A percentile compares a stretch with the other conserved stretches of the same genome.
phyloP scores from a whole-genome alignment of 2,888 invertebrate genomes.

The Epistrophe grossulariae region DNA sequence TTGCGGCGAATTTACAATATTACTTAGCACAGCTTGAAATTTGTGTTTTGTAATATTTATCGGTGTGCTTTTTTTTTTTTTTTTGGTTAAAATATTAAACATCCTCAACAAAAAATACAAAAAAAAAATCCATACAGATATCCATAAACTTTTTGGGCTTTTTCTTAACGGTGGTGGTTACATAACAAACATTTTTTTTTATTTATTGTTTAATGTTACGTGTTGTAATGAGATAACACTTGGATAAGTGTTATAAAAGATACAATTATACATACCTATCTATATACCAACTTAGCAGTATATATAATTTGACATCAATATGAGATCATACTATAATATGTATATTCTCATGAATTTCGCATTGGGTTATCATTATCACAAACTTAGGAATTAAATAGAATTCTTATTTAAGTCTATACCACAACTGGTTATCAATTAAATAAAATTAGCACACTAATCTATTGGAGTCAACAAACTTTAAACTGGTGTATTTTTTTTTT shows the following conservation, averaged over 20 bases:
- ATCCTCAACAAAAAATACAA: neutral
- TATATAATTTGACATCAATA: conserved; percentile 24
- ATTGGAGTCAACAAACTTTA: conserved; percentile 73
- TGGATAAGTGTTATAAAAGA: conserved; percentile 14
- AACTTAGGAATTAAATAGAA: conserved; percentile 7
- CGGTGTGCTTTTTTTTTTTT: neutral
- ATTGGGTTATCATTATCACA: neutral
- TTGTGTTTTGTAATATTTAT: conserved; percentile 69
- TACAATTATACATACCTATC: neutral
- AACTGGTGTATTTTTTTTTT: conserved; percentile 56
- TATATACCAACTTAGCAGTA: neutral
- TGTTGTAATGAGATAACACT: conserved; percentile 47
- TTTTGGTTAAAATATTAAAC: conserved; percentile 26
- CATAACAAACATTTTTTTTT: conserved; percentile 44
- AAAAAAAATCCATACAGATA: too few relatives aligned
- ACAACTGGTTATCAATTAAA: conserved; percentile 72
- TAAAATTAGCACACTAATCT: conserved; percentile 72
- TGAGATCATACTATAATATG: conserved; percentile 13
- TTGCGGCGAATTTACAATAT: conserved; percentile 50
- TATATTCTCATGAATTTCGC: neutral
- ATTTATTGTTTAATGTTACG: conserved; percentile 1
- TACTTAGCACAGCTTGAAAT: conserved; percentile 43
- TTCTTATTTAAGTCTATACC: conserved; percentile 1
- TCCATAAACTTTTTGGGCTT: neutral
- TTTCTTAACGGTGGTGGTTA: conserved; percentile 1